These are phyloP conservation scores for Euphysa ruthae DNA, from an alignment of 30 jellyfish, hydroid and myxozoan genomes.

Conservation along the genomic window DNA sequence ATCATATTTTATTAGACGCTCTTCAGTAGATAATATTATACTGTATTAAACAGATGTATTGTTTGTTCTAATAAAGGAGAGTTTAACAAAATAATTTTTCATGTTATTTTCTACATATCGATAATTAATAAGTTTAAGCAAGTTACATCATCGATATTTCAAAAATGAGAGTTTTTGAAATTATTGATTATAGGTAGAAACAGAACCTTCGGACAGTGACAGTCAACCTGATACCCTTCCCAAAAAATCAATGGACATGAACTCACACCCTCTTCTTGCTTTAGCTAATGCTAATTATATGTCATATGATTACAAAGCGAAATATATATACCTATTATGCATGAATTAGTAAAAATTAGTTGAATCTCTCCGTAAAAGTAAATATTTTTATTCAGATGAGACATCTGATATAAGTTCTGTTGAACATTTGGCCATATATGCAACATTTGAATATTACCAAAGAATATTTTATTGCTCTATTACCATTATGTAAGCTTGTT, in stretches of 20 bases:
- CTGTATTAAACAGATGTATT: too few relatives aligned
- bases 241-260: neutral
- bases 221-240: neutral
- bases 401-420: neutral
- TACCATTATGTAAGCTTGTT: slow-evolving; percentile 1
- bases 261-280: neutral
- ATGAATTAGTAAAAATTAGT: neutral
- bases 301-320: neutral
- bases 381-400: neutral
- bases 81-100: too few relatives aligned
- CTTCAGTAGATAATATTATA: too few relatives aligned
- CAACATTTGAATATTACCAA: neutral
- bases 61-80: too few relatives aligned
- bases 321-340: too few relatives aligned
- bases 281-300: neutral
- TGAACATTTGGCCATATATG: neutral
- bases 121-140: too few relatives aligned
- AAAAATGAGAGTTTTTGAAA: too few relatives aligned
- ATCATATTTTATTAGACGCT: too few relatives aligned
- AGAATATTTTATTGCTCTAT: neutral
- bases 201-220: neutral
- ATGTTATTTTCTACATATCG: too few relatives aligned
- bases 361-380: neutral
- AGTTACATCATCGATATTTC: neutral
- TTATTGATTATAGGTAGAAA: too few relatives aligned